Base-by-base conservation (phyloP, 2,797 vertebrate species). In the Scarus forsteni region DNA sequence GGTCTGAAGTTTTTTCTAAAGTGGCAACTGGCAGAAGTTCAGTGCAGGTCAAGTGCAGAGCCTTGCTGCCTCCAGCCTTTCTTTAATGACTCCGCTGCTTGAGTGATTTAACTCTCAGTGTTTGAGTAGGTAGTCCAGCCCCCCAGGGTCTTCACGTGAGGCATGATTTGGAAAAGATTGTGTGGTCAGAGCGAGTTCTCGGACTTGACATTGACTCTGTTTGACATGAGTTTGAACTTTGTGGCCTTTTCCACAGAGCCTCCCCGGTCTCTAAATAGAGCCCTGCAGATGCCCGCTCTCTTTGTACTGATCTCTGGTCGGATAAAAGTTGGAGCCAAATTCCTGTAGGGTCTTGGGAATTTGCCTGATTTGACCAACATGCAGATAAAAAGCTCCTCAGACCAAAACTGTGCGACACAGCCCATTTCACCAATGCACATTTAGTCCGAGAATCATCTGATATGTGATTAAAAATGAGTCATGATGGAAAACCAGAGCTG, bases 231-330 rank as follows among this genome's bases (percentile, higher is more conserved):
- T 77, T 75, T 80, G 84, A 85, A 78, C 82, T 59, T 66, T 61
- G 75, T 60, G 83, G 75, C 55, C 72, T 52, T 63, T 61, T 68
- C 76, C 83, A 75, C 39, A 73, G 75, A 77, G 66, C 73, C 72
- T 83, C 81, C 81, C 75, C 77, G 18, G 71, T 68, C 87, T 67
- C 74, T 73, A 90, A 91, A 92, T 91, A 90, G 85, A 85, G 65
- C 63, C 46, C 59, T 45, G 66, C 73, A 80, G 70, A 85, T 86
- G 80, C 87, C 83, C 75, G 44, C 53, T 65, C 59, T 73, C 73
- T 85, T 78, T 69, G 35, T 27, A 46, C 66, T 38, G 75, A 85
- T 70, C 69, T 77, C 71, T 80, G 67, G 50, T 12, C 8, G 61
- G 78, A 81, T 78, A 85, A 81, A 68, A 69, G 70, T 79, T 77